Evolutionary conservation across 2,888 invertebrate genomes (phyloP).

Genomic region (Steinernema carpocapsae): DNA sequence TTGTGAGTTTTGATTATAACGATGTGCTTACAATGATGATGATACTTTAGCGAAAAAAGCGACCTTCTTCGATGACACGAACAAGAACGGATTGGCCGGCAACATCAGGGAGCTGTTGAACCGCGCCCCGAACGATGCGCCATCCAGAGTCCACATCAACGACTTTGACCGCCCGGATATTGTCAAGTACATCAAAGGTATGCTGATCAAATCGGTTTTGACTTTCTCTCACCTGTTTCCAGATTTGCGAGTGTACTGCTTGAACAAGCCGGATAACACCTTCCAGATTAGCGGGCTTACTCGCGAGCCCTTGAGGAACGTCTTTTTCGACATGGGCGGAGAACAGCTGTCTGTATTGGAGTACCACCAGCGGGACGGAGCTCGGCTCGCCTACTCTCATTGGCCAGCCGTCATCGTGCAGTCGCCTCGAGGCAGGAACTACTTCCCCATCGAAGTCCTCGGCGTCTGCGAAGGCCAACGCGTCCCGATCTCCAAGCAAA

Average conservation of each 20-base stretch:
- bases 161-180: neutral
- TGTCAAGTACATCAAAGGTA: slow-evolving; percentile 3
- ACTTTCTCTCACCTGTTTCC: neutral
- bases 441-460: slow-evolving; percentile 1
- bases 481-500: slow-evolving; percentile 11
- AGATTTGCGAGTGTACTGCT: neutral
- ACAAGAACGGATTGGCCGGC: neutral
- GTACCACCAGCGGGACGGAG: neutral
- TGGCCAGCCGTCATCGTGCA: slow-evolving; percentile 3
- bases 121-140: neutral
- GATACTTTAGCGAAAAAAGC: neutral
- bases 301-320: neutral
- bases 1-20: neutral
- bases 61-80: slow-evolving; percentile 18
- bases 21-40: too few relatives aligned
- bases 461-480: neutral
- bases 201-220: neutral
- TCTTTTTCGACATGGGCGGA: neutral
- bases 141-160: neutral
- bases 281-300: neutral
- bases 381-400: neutral
- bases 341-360: neutral
- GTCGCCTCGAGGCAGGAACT: neutral
- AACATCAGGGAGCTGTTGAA: neutral
- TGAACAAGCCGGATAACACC: neutral